A percentile compares a stretch with the other conserved stretches of the same genome.
These are phyloP conservation scores for Megathymus violae DNA, from an alignment of 1,140 invertebrate genomes.

Conservation along the genomic window DNA sequence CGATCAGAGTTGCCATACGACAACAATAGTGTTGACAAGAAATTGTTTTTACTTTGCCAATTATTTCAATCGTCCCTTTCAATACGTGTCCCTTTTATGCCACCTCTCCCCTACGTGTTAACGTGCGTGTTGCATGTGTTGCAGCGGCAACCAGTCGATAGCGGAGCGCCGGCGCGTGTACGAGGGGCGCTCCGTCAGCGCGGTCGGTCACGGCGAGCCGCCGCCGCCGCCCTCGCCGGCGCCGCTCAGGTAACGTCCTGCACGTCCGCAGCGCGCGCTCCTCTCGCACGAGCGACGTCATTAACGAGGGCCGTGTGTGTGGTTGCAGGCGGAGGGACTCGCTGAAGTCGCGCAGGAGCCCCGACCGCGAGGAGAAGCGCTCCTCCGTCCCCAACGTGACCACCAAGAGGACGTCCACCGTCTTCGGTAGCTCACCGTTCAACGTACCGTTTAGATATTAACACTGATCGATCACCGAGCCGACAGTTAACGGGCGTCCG, in stretches of 20 bases:
- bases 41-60: too few species aligned
- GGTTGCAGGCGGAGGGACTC: conserved; percentile 84
- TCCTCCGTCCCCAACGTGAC: conserved; percentile 77
- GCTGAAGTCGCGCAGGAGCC: conserved; percentile 83
- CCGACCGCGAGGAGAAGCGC: conserved; percentile 77
- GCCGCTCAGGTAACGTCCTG: conserved; percentile 86
- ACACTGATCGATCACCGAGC: too few species aligned
- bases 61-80: too few species aligned
- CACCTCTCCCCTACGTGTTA: too few species aligned
- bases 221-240: conserved; percentile 89
- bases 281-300: too few species aligned
- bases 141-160: conserved; percentile 87
- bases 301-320: too few species aligned
- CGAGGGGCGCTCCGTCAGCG: conserved; percentile 87
- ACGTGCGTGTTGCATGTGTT: conserved; percentile 10
- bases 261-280: too few species aligned
- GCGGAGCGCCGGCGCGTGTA: conserved; percentile 91
- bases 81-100: too few species aligned
- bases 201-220: conserved; percentile 85
- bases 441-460: too few species aligned
- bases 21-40: too few species aligned
- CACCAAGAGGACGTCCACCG: conserved; percentile 92
- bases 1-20: too few species aligned
- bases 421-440: conserved; percentile 91
- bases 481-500: too few species aligned